Percentiles rank a stretch among this genome's conserved stretches.
These are phyloP conservation scores for Takifugu flavidus DNA, from an alignment of 2,113 vertebrate species.

Conservation along the genomic window DNA sequence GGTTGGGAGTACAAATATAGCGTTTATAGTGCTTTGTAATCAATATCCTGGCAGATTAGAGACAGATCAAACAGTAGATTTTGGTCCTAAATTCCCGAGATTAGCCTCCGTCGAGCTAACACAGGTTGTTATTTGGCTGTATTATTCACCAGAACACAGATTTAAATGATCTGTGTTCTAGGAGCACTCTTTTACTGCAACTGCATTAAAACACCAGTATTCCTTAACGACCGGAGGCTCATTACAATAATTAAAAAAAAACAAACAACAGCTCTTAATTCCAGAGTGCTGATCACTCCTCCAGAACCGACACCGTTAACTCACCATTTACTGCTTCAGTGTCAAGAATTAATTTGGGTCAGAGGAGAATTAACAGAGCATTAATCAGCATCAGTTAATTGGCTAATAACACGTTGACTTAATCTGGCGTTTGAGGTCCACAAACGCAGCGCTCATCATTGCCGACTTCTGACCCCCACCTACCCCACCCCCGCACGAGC, in stretches of 20 bases:
- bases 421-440: slow-evolving; percentile 73
- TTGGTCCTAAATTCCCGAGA: too few species aligned
- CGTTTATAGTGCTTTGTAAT: too few species aligned
- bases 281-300: slow-evolving; percentile 31
- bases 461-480: slow-evolving; percentile 19
- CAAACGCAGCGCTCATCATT: slow-evolving; percentile 49
- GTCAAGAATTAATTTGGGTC: slow-evolving; percentile 65
- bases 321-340: slow-evolving; percentile 66
- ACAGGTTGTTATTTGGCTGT: too few species aligned
- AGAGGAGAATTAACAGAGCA: slow-evolving; percentile 74
- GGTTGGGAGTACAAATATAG: too few species aligned
- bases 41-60: too few species aligned
- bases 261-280: slow-evolving; percentile 13
- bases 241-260: neutral
- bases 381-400: slow-evolving; percentile 77
- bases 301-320: slow-evolving; percentile 55
- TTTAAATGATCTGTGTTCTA: too few species aligned
- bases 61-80: too few species aligned
- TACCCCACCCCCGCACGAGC: slow-evolving; percentile 12
- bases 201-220: neutral
- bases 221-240: neutral
- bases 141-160: too few species aligned
- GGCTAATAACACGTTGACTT: slow-evolving; percentile 79
- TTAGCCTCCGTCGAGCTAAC: too few species aligned
- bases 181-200: neutral